These are phyloP conservation scores for Lepidurus apus DNA, from an alignment of 1,140 invertebrate genomes.

Conservation along the genomic window DNA sequence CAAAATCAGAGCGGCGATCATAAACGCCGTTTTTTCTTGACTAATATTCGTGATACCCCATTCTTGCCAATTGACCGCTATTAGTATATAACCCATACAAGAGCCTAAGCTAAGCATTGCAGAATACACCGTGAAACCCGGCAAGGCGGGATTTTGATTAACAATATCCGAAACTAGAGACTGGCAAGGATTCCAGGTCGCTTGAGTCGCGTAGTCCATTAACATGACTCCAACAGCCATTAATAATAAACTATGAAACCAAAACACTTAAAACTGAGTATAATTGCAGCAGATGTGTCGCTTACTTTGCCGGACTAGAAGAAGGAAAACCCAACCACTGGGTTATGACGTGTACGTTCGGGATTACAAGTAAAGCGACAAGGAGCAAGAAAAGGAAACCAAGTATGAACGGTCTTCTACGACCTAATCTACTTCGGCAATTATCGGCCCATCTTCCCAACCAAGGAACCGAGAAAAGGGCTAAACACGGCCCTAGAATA, in stretches of 20 bases:
- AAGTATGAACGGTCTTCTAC: conserved; percentile 50
- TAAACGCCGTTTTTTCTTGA: conserved; percentile 39
- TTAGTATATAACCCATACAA: conserved; percentile 49
- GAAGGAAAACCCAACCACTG: conserved; percentile 33
- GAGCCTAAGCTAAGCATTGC: conserved; percentile 49
- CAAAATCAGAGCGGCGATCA: conserved; percentile 37
- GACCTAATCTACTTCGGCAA: conserved; percentile 46
- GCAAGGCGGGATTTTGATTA: conserved; percentile 42
- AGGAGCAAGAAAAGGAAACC: conserved; percentile 44
- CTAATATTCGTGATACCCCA: conserved; percentile 28
- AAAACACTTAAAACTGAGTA: background rate
- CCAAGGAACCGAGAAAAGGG: conserved; percentile 47
- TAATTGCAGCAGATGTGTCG: background rate
- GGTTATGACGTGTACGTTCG: conserved; percentile 42
- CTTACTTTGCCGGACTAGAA: background rate
- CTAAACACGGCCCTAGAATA: conserved; percentile 44
- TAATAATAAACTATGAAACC: conserved; percentile 39
- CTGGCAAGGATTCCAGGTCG: conserved; percentile 50
- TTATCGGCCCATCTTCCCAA: conserved; percentile 48
- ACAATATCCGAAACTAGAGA: conserved; percentile 47
- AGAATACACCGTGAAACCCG: conserved; percentile 49
- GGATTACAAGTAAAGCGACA: conserved; percentile 44
- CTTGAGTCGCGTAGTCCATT: conserved; percentile 49
- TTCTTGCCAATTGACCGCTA: conserved; percentile 49
- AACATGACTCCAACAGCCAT: conserved; percentile 46